A percentile compares a stretch with the other conserved stretches of the same genome.
Conservation (phyloP, 2,113 vertebrate genomes). For the rabbit (Oryctolagus cuniculus) region DNA sequence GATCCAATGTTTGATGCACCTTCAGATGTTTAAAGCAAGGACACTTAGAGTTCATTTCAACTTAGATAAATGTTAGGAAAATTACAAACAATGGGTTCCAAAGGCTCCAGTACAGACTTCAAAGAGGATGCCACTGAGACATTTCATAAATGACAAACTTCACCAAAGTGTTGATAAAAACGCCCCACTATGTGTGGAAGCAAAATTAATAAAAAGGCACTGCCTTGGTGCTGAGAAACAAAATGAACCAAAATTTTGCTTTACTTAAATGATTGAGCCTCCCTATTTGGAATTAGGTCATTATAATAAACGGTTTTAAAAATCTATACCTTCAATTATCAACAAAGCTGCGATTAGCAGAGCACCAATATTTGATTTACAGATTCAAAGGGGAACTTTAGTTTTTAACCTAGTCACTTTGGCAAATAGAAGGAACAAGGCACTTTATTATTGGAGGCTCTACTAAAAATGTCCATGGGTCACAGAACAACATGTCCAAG, state of each 20-base stretch:
- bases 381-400: not conserved
- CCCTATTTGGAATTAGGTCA: constrained; percentile 45
- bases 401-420: constrained; percentile 57
- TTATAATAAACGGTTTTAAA: constrained; percentile 31
- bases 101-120: not conserved
- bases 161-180: constrained; percentile 33
- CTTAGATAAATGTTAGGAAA: constrained; percentile 25
- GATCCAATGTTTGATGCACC: not conserved
- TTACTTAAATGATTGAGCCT: constrained; percentile 5
- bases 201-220: not conserved
- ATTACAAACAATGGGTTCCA: not conserved
- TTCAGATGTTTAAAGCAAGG: constrained; percentile 52
- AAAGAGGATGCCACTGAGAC: not conserved
- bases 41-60: constrained; percentile 16
- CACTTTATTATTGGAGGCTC: constrained; percentile 36
- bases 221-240: not conserved
- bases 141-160: constrained; percentile 29
- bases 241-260: constrained; percentile 36
- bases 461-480: constrained; percentile 46
- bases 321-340: not conserved
- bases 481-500: constrained; percentile 60
- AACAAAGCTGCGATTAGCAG: constrained; percentile 31
- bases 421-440: constrained; percentile 53
- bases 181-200: not conserved
- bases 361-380: constrained; percentile 34